Conservation (phyloP, 2,888 invertebrate genomes). For the Drosophila paranaensis region DNA sequence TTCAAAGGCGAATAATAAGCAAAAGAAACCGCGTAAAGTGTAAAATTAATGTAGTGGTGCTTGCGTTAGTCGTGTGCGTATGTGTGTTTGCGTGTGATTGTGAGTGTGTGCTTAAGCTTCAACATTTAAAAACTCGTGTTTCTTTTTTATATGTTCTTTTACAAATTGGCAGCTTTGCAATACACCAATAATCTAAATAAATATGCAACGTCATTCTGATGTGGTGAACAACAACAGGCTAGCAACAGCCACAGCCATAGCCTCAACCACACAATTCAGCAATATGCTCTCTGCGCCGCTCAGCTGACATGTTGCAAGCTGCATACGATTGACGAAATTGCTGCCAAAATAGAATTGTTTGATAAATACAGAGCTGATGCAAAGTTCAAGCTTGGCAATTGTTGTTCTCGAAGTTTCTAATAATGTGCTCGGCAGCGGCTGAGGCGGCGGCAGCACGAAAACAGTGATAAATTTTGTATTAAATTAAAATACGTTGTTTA, state of each 20-base stretch:
- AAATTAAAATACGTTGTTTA: slow-evolving; percentile 44
- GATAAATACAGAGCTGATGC: slow-evolving; percentile 42
- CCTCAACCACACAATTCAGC: slow-evolving; percentile 63
- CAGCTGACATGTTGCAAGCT: slow-evolving; percentile 76
- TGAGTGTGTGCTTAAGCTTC: slow-evolving; percentile 19
- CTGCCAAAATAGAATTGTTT: slow-evolving; percentile 38
- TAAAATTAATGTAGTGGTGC: slow-evolving; percentile 28
- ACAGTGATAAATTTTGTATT: slow-evolving; percentile 31
- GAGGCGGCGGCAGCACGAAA: slow-evolving; percentile 10
- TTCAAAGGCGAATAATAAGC: slow-evolving; percentile 36
- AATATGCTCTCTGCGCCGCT: slow-evolving; percentile 50
- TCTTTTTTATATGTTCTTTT: slow-evolving; percentile 16
- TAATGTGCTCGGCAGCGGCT: slow-evolving; percentile 1
- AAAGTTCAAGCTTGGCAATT: slow-evolving; percentile 49
- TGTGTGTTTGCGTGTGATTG: slow-evolving; percentile 2
- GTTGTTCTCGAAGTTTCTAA: slow-evolving; percentile 59
- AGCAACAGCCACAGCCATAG: slow-evolving; percentile 59
- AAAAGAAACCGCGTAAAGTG: slow-evolving; percentile 59
- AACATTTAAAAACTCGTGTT: slow-evolving; percentile 39
- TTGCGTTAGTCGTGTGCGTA: slow-evolving; percentile 6
- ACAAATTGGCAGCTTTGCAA: slow-evolving; percentile 28
- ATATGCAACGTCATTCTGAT: slow-evolving; percentile 66
- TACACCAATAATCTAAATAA: slow-evolving; percentile 38
- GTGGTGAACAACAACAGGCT: slow-evolving; percentile 67
- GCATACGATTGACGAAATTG: slow-evolving; percentile 50